Evolutionary conservation across 2,113 vertebrate species (phyloP), one percentile per base, ranked within the genome.

Genomic region (Illadopsis cleaveri): DNA sequence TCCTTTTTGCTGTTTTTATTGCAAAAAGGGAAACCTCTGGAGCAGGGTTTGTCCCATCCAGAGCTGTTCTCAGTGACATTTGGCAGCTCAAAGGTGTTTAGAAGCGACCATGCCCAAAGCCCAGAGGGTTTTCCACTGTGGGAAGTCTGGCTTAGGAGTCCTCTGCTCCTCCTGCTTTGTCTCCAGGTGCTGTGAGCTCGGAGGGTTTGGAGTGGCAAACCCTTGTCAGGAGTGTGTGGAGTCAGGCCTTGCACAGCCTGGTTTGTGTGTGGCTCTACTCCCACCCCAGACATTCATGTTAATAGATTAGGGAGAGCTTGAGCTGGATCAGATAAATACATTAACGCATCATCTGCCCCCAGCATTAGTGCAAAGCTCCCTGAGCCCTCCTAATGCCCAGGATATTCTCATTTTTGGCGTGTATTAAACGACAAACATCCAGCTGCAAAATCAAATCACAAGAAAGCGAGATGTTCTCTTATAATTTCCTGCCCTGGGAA

Each of bases 261-360:
- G 64, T 70, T 60, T 28, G 58, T 91, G 28, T 66, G 66, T 80
- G 81, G 18, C 58, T 89, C 84, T 44, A 30, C 81, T 62, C 47
- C 54, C 79, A 69, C 51, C 82, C 76, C 85, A 25, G 58, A 79
- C 75, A 58, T 60, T 90, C 56, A 58, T 48, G 82, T 62, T 90
- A 82, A 96, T 86, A 90, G 90, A 93, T 96, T 88, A 94, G 70
- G 73, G 79, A 86, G 62, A 73, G 93, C 86, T 88, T 83, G 87
- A 94, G 75, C 62, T 83, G 94, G 94, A 96, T 97, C 87, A 95
- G 87, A 91, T 95, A 91, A 94, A 93, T 81, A 82, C 92, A 94
- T 96, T 94, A 96, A 66, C 4, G 0, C 66, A 77, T 96, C 84
- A 94, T 96, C 95, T 90, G 91, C 85, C 62, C 64, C 64, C 58